phyloP scores from a whole-genome alignment of 1,140 invertebrate species.

The Protaetia brevitarsis region DNA sequence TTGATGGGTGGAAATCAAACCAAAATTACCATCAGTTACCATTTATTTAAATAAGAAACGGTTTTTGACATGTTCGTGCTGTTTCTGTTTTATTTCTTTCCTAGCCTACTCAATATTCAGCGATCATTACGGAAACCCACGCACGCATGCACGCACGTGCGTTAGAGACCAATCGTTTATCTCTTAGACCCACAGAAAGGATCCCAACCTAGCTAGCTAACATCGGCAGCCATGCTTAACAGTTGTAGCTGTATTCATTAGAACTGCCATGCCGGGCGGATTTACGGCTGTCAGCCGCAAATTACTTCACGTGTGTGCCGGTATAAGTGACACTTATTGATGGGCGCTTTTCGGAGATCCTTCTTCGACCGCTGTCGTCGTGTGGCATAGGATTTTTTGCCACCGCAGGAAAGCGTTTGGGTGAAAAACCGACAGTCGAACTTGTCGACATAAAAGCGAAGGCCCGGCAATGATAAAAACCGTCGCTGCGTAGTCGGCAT shows the following conservation, averaged over 20 bases:
- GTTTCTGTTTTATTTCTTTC: no score
- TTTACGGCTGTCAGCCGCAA: conserved; percentile 3
- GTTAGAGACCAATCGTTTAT: no score
- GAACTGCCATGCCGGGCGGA: not conserved
- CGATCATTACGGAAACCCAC: no score
- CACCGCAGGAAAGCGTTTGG: not conserved
- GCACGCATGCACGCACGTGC: no score
- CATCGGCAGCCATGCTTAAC: conserved; percentile 3
- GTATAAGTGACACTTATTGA: conserved; percentile 16
- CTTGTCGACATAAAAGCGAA: not conserved
- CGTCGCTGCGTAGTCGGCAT: not conserved
- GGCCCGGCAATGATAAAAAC: not conserved
- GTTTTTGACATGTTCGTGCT: no score
- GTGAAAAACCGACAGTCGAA: not conserved
- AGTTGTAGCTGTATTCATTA: conserved; percentile 10
- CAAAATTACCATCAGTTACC: no score
- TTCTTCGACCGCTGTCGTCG: not conserved
- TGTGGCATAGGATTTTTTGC: not conserved
- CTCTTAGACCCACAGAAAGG: no score
- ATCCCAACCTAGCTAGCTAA: no score
- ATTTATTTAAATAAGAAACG: no score
- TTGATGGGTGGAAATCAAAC: no score
- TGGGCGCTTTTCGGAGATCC: conserved; percentile 4
- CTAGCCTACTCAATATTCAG: no score
- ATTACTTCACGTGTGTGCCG: conserved; percentile 9